Evolutionary conservation across 2,888 invertebrate species (phyloP).

Genomic region (Synanthedon tipuliformis): DNA sequence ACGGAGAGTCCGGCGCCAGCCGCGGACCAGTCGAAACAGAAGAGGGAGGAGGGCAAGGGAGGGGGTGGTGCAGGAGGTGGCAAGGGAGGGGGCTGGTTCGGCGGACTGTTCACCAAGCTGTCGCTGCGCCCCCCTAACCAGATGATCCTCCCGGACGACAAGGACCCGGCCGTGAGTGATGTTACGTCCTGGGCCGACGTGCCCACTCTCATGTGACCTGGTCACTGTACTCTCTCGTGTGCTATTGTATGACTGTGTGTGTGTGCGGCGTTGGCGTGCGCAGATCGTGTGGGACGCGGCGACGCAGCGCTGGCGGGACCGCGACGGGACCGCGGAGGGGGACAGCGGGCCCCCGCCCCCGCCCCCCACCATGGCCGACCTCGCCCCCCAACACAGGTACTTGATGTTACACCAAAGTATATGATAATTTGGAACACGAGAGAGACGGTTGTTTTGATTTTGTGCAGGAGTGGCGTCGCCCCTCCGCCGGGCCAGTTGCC

Average conservation of each 20-base stretch:
- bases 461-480: conserved; percentile 18
- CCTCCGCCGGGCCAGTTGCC: conserved; percentile 16
- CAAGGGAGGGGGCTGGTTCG: conserved; percentile 79
- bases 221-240: neutral
- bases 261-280: neutral
- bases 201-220: conserved; percentile 29
- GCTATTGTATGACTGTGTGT: conserved; percentile 5
- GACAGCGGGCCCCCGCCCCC: conserved; percentile 31
- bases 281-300: conserved; percentile 94
- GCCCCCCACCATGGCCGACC: conserved; percentile 22
- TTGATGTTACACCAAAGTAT: too few species aligned
- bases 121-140: conserved; percentile 89
- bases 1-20: conserved; percentile 63
- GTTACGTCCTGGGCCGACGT: conserved; percentile 3
- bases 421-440: too few species aligned
- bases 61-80: conserved; percentile 3
- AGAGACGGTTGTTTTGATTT: too few species aligned
- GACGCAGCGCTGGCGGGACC: conserved; percentile 88
- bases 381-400: conserved; percentile 6
- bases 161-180: conserved; percentile 83
- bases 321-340: conserved; percentile 77
- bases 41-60: conserved; percentile 11
- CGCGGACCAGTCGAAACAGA: conserved; percentile 10
- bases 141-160: conserved; percentile 96
- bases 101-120: conserved; percentile 86